phyloP scores from a whole-genome alignment of 2,113 vertebrate genomes.

The Crotalus tigris region DNA sequence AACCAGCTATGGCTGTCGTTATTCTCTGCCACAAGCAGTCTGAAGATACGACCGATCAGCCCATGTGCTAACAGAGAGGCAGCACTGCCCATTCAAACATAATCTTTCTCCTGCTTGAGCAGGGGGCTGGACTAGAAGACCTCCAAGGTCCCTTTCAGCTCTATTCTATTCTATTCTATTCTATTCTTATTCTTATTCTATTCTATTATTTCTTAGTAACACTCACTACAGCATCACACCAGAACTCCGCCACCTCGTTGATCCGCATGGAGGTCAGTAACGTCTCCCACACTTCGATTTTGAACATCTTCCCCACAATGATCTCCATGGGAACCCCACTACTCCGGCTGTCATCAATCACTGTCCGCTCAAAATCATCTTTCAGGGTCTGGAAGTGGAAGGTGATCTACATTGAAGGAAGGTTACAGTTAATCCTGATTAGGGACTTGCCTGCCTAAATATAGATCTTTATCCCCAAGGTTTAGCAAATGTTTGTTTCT shows the following conservation, averaged over 20 bases:
- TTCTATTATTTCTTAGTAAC: too few species aligned
- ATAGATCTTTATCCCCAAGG: fast-evolving
- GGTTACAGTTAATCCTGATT: not conserved
- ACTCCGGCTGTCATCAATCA: constrained; percentile 81
- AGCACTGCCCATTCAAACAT: not conserved
- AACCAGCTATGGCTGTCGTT: not conserved
- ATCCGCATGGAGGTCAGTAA: constrained; percentile 82
- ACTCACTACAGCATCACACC: constrained; percentile 83
- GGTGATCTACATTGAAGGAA: constrained; percentile 68
- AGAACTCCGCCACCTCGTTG: constrained; percentile 86
- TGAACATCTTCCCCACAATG: constrained; percentile 87
- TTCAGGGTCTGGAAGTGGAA: constrained; percentile 86
- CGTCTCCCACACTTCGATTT: constrained; percentile 85
- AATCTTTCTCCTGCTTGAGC: too few species aligned
- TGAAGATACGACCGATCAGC: too few species aligned
- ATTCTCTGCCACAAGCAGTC: not conserved
- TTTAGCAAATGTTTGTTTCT: not conserved
- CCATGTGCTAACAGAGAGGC: not conserved
- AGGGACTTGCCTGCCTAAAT: fast-evolving
- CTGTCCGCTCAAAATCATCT: constrained; percentile 81
- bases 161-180: too few species aligned
- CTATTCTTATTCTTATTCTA: too few species aligned
- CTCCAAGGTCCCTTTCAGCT: too few species aligned
- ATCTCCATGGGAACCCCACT: constrained; percentile 78
- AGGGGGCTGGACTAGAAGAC: too few species aligned